Evolutionary conservation across 2,113 vertebrate species (phyloP), one percentile per base, ranked within the genome.

Genomic region (Pleuronectes platessa): DNA sequence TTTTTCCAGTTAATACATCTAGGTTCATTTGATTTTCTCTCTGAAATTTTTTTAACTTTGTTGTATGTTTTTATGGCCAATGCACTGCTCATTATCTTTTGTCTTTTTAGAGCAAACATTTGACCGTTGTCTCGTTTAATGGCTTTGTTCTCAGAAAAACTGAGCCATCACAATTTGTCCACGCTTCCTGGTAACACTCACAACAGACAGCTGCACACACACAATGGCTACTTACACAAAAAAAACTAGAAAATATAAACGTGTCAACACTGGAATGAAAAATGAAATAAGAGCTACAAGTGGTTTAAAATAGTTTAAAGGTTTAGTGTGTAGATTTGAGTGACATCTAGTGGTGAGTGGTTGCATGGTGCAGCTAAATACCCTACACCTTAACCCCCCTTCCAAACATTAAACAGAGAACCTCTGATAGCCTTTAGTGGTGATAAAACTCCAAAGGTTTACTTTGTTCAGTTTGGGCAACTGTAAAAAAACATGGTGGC

Each of bases 1-100:
- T 71, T 62, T 40, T 78, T 80, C 55, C 54, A 67, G 26, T 74
- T 49, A 79, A 62, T 56, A 82, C 76, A 83, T 68, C 7, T 21
- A 47, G 17, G 58, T 61, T 54, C 2, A 15, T 53, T 23, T 1
- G 0, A 51, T 67, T 59, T 54, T 35, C 20, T 61, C 63, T 61
- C 63, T 3, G 47, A 80, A 69, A 76, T 23, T 15, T 35, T 60
- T 55, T 55, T 68, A 24, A 14, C 12, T 17, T 73, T 18, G n/a
- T 51, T 10, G 0, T 51, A 2, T 40, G 37, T 40, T 42, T 55
- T 23, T 37, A 20, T 55, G n/a, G 62, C 60, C 18, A 56, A 21
- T 18, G 27, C 61, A 69, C 31, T 68, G 24, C 35, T 74, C 56
- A n/a, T 65, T n/a, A 77, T 74, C 54, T 59, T 9, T 0, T 0